Evolutionary conservation across 2,888 invertebrate genomes (phyloP).

Genomic region (Zaprionus bogoriensis): DNA sequence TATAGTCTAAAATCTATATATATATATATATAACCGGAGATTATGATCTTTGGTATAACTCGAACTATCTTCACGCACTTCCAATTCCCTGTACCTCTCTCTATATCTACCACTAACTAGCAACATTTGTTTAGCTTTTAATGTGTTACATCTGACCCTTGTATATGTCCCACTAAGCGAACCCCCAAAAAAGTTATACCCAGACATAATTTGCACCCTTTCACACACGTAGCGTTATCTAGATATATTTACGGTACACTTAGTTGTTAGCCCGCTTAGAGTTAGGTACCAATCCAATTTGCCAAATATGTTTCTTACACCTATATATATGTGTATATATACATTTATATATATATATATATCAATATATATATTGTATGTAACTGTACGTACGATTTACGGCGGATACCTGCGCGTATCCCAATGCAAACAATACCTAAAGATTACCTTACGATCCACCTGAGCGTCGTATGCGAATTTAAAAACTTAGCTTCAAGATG

Average conservation of each 20-base stretch:
- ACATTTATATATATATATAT: slow-evolving; percentile 10
- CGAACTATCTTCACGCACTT: not conserved
- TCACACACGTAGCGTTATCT: slow-evolving; percentile 20
- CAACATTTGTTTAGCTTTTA: slow-evolving; percentile 35
- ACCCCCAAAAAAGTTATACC: not conserved
- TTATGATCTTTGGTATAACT: slow-evolving; percentile 10
- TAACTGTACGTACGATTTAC: slow-evolving; percentile 11
- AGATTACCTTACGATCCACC: slow-evolving; percentile 13
- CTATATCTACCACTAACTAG: not conserved
- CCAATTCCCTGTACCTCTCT: slow-evolving; percentile 1
- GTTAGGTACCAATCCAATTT: slow-evolving; percentile 64
- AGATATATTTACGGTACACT: slow-evolving; percentile 33
- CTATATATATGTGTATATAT: slow-evolving; percentile 16
- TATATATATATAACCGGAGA: not conserved
- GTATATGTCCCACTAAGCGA: slow-evolving; percentile 22
- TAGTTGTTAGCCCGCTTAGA: slow-evolving; percentile 49
- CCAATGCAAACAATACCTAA: not conserved
- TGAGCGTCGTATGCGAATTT: slow-evolving; percentile 28
- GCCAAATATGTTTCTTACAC: slow-evolving; percentile 68
- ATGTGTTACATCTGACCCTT: slow-evolving; percentile 33
- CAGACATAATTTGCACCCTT: slow-evolving; percentile 10
- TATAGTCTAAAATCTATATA: too few species aligned
- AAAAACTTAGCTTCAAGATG: slow-evolving; percentile 42
- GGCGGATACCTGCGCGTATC: slow-evolving; percentile 24
- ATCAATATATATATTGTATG: slow-evolving; percentile 11